These are phyloP conservation scores for Margarornis squamiger DNA, from an alignment of 2,797 vertebrate genomes.

Conservation along the genomic window DNA sequence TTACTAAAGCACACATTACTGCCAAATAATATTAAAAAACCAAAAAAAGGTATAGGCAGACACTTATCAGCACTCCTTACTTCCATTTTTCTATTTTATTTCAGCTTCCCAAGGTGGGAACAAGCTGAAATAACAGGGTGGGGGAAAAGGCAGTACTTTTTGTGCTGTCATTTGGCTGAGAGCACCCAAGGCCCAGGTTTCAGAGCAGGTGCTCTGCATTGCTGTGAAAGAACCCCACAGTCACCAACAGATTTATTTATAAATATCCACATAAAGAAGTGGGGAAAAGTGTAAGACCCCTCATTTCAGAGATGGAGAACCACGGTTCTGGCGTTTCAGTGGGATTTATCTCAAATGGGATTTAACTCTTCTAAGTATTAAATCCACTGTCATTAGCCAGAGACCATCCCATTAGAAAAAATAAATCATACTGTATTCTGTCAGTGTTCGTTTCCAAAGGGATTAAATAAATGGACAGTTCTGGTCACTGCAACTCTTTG, in stretches of 20 bases:
- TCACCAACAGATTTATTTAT: not conserved
- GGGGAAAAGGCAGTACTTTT: not conserved
- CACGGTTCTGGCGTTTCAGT: rapidly evolving
- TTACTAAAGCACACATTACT: conserved; percentile 1
- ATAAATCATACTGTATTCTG: not conserved
- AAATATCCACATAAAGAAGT: not conserved
- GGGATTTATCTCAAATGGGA: not conserved
- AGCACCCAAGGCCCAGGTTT: not conserved
- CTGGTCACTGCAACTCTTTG: not conserved
- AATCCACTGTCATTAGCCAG: not conserved
- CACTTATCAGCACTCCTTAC: not conserved
- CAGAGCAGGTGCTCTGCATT: not conserved
- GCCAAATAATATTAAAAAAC: not conserved
- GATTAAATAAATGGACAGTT: not conserved
- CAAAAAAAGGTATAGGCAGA: not conserved
- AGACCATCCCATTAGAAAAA: not conserved
- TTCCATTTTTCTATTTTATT: not conserved
- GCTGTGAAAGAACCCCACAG: not conserved
- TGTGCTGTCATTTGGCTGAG: not conserved
- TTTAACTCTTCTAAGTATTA: not conserved
- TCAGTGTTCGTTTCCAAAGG: not conserved
- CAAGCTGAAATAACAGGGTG: not conserved
- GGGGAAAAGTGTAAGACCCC: not conserved
- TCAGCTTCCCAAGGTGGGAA: not conserved
- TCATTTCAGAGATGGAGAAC: not conserved